Percentiles rank a stretch among this genome's conserved stretches.
Conservation (phyloP, 2,888 invertebrate species). For the Acleris emargana region DNA sequence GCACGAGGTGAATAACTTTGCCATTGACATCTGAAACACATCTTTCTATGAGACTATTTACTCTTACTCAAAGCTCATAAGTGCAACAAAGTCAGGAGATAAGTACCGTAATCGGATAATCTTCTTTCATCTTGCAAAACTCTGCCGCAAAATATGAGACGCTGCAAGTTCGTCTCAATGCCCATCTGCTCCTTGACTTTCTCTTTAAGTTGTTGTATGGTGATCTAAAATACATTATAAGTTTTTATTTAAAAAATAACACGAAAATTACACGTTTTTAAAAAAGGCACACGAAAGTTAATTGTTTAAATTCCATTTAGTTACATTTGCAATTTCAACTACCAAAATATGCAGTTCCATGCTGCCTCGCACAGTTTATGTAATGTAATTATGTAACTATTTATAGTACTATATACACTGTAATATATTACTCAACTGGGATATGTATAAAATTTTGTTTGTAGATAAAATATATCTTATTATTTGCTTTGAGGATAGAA, state of each 20-base stretch:
- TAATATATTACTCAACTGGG: too few species aligned
- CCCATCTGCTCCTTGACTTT: constrained; percentile 90
- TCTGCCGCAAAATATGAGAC: constrained; percentile 97
- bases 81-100: too few species aligned
- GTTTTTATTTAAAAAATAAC: neutral
- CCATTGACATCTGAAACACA: constrained; percentile 90
- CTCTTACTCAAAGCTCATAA: neutral
- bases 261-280: neutral
- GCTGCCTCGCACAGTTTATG: too few species aligned
- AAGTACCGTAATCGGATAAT: constrained; percentile 92
- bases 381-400: too few species aligned
- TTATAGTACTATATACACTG: too few species aligned
- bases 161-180: constrained; percentile 91
- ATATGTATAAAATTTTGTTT: too few species aligned
- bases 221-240: constrained; percentile 83
- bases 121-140: constrained; percentile 94
- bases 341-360: too few species aligned
- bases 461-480: too few species aligned
- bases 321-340: too few species aligned
- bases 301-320: too few species aligned
- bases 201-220: constrained; percentile 92
- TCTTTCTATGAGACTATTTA: neutral
- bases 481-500: too few species aligned
- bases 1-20: constrained; percentile 96
- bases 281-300: too few species aligned